A percentile compares a stretch with the other conserved stretches of the same genome.
Evolutionary conservation across 1,140 invertebrate genomes (phyloP).

Genomic region (Drosophila kohkoa): DNA sequence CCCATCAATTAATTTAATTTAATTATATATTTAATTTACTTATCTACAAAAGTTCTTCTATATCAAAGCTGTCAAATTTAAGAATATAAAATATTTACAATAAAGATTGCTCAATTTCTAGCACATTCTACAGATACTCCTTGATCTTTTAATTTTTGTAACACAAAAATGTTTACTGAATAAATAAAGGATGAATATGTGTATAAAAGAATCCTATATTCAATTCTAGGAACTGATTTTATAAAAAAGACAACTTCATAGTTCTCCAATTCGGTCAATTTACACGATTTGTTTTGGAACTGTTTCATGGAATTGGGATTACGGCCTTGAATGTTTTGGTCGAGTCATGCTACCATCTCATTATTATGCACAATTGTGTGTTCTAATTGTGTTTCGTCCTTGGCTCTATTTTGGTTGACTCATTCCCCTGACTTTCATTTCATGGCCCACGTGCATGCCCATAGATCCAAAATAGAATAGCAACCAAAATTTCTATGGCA

Average conservation of each 20-base stretch:
- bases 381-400: conserved; percentile 72
- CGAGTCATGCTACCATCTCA: conserved; percentile 62
- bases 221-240: conserved; percentile 12
- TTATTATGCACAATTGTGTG: conserved; percentile 75
- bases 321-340: conserved; percentile 48
- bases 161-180: not conserved
- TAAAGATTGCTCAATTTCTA: not conserved
- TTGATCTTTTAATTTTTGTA: conserved; percentile 15
- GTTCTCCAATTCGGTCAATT: conserved; percentile 12
- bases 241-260: conserved; percentile 20
- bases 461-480: conserved; percentile 63
- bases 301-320: conserved; percentile 61
- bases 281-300: conserved; percentile 28
- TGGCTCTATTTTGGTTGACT: conserved; percentile 69
- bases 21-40: no score
- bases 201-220: not conserved
- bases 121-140: not conserved
- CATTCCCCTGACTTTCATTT: conserved; percentile 61
- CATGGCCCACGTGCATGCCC: conserved; percentile 73
- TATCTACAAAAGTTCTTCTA: no score
- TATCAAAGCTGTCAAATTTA: no score
- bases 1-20: no score
- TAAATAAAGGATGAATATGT: conserved; percentile 3
- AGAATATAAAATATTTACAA: no score
- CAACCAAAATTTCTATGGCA: conserved; percentile 63